A percentile compares a stretch with the other conserved stretches of the same genome.
phyloP scores from a whole-genome alignment of 1,140 invertebrate genomes.

The Trigoniulus corallinus region DNA sequence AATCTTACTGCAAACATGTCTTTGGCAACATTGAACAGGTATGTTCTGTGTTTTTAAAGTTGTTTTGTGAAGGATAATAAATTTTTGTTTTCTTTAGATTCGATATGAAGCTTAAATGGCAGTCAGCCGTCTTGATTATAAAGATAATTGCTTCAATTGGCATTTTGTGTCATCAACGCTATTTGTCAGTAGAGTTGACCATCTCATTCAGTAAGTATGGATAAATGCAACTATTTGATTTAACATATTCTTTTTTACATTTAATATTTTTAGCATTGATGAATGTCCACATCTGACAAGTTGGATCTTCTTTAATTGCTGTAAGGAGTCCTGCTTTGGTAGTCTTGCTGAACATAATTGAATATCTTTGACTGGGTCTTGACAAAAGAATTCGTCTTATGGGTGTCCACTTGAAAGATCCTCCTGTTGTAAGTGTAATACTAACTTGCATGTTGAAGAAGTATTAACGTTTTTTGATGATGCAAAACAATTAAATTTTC shows the following conservation, averaged over 20 bases:
- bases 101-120: conserved; percentile 49
- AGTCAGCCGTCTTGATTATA: conserved; percentile 50
- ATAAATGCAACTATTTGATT: not conserved
- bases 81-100: conserved; percentile 25
- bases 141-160: conserved; percentile 51
- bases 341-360: not conserved
- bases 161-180: conserved; percentile 62
- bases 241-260: not conserved
- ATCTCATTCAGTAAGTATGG: conserved; percentile 47
- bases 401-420: conserved; percentile 13
- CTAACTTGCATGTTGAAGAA: too few species aligned
- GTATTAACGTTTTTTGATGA: too few species aligned
- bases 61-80: not conserved
- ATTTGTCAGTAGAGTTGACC: conserved; percentile 57
- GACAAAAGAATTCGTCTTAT: conserved; percentile 36
- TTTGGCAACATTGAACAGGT: conserved; percentile 26
- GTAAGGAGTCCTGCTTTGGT: not conserved
- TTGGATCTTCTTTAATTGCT: not conserved
- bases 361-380: conserved; percentile 37
- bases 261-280: not conserved
- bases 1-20: conserved; percentile 56
- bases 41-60: conserved; percentile 10
- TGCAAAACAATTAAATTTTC: too few species aligned
- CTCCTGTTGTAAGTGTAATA: conserved; percentile 9
- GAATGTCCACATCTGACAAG: not conserved